Percentiles rank a stretch among this genome's conserved stretches.
phyloP scores from a whole-genome alignment of 2,888 invertebrate genomes.

The Hesperia comma region DNA sequence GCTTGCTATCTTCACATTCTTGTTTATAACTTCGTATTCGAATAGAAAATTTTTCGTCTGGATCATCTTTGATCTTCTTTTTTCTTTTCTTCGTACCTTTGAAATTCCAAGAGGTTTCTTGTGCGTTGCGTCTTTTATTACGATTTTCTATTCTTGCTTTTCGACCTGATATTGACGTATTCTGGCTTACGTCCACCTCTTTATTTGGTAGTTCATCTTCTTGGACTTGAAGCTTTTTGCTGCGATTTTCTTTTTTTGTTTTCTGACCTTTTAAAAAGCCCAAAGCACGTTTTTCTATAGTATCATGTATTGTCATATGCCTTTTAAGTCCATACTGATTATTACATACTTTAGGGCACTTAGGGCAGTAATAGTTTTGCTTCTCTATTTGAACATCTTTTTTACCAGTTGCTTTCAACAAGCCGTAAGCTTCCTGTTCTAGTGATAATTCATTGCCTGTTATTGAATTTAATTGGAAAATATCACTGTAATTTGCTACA shows the following conservation, averaged over 20 bases:
- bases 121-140: constrained; percentile 23
- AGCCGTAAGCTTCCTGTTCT: constrained; percentile 72
- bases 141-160: constrained; percentile 42
- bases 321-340: constrained; percentile 47
- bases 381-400: constrained; percentile 35
- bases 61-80: constrained; percentile 47
- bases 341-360: constrained; percentile 63
- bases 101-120: constrained; percentile 38
- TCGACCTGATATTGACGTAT: constrained; percentile 32
- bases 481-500: constrained; percentile 53
- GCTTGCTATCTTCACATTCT: constrained; percentile 32
- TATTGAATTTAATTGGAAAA: constrained; percentile 74
- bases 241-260: constrained; percentile 56
- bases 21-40: constrained; percentile 37
- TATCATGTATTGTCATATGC: constrained; percentile 65
- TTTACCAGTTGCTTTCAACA: constrained; percentile 60
- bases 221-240: constrained; percentile 47
- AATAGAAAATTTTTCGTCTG: constrained; percentile 34
- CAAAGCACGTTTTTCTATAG: constrained; percentile 63
- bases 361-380: constrained; percentile 52
- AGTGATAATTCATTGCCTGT: constrained; percentile 70
- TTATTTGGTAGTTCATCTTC: constrained; percentile 39
- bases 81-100: constrained; percentile 52
- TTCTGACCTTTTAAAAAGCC: constrained; percentile 59
- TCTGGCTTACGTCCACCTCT: constrained; percentile 33